A percentile compares a stretch with the other conserved stretches of the same genome.
These are phyloP conservation scores for Glomeris marginata DNA, from an alignment of 2,888 invertebrate species.

Conservation along the genomic window DNA sequence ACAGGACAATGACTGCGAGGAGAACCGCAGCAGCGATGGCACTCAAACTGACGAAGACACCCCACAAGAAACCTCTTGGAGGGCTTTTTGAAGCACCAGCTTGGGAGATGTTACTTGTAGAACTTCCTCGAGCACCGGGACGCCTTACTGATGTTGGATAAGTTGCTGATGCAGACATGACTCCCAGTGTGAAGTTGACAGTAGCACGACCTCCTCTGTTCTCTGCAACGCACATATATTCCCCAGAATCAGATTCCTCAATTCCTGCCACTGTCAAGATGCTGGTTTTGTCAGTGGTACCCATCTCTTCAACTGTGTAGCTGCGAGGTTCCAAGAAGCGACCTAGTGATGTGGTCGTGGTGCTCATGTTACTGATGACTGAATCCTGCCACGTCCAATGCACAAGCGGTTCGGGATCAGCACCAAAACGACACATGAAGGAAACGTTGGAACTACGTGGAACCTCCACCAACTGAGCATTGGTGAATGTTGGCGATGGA, in stretches of 20 bases:
- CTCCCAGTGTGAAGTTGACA: conserved; percentile 74
- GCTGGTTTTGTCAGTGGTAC: conserved; percentile 48
- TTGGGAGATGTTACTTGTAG: background rate
- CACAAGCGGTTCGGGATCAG: conserved; percentile 61
- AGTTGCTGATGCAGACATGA: conserved; percentile 26
- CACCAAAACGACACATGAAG: conserved; percentile 62
- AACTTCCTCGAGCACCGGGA: too few relatives aligned
- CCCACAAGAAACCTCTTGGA: conserved; percentile 4
- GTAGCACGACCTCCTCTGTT: conserved; percentile 76
- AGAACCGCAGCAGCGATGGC: conserved; percentile 9
- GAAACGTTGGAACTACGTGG: conserved; percentile 71
- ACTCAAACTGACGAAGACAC: conserved; percentile 10
- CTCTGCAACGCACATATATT: conserved; percentile 78
- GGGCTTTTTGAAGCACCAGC: background rate
- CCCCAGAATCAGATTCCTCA: conserved; percentile 65
- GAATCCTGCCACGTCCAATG: conserved; percentile 80
- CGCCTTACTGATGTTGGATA: background rate
- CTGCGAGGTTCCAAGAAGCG: background rate
- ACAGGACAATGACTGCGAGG: conserved; percentile 10
- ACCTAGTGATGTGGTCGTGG: conserved; percentile 16
- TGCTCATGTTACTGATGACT: conserved; percentile 54
- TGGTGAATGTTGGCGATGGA: conserved; percentile 21
- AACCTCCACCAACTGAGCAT: conserved; percentile 42
- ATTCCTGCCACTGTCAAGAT: conserved; percentile 62
- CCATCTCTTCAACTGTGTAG: conserved; percentile 12